Conservation (phyloP, 2,113 vertebrate species). For the Connochaetes taurinus region DNA sequence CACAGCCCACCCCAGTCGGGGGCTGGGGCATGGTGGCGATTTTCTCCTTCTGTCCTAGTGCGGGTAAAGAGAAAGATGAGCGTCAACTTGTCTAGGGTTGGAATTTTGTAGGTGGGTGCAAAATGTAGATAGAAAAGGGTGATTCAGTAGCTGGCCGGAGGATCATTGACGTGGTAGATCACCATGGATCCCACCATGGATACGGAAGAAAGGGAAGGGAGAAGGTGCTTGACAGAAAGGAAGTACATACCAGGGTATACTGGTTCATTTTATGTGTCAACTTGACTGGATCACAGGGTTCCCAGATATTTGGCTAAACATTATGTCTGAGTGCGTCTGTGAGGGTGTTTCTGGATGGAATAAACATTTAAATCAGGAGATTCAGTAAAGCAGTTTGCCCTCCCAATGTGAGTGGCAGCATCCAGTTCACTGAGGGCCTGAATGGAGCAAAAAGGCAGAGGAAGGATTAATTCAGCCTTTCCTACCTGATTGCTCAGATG, state of each 20-base stretch:
- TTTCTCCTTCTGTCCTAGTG: neutral
- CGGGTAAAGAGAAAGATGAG: neutral
- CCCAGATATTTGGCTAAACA: neutral
- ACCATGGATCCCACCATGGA: neutral
- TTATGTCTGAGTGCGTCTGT: neutral
- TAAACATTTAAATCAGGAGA: neutral
- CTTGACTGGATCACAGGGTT: neutral
- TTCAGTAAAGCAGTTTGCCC: neutral
- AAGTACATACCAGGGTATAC: neutral
- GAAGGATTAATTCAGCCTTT: neutral
- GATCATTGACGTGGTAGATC: no score
- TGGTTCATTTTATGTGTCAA: neutral
- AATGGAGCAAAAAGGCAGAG: neutral
- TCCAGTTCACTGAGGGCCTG: neutral
- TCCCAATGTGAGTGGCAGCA: neutral
- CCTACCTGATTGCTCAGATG: neutral
- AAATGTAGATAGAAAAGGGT: neutral
- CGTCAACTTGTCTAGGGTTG: neutral
- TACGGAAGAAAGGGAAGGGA: neutral
- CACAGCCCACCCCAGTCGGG: accelerated
- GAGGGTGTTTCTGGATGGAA: neutral
- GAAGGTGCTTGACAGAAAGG: neutral
- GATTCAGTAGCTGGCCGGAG: neutral
- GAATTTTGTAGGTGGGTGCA: neutral
- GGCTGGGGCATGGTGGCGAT: neutral